Evolutionary conservation across 2,888 invertebrate species (phyloP), one percentile per base, ranked within the genome.

Genomic region (Fragum whitleyi): DNA sequence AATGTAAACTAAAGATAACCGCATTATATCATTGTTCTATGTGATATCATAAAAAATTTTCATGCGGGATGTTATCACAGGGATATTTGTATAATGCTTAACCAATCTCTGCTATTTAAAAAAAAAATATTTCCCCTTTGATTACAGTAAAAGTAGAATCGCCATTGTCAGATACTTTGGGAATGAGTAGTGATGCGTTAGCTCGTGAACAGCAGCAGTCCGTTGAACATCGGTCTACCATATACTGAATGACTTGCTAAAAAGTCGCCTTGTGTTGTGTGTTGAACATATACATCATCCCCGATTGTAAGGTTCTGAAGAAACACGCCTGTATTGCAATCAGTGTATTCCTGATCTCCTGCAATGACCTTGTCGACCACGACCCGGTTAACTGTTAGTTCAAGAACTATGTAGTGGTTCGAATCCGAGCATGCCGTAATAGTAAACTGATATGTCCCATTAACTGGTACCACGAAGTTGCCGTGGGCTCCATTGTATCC

Each of bases 401-500:
- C 57, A 3, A 57, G 57, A 23, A 57, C 57, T 14, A 57, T 26
- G 23, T 5, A n/a, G 26, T 57, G 57, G 14, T 21, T 11, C 11
- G 23, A 9, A 26, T 2, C 11, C 9, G 77, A 61, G 28, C 78
- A 78, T 11, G 69, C 74, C 1, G 78, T 65, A 0, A 78, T 7
- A 0, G 73, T 29, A n/a, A 78, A 67, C 51, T 47, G 57, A 53
- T 78, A 78, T 14, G 47, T 42, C 0, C 78, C 78, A 21, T 32
- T 61, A 5, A 69, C 61, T n/a, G 78, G 78, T 11, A 59, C 68
- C 51, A 74, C 57, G 26, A 78, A 78, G 28, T 42, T 74, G 19
- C 78, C 78, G n/a, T 74, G 68, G 32, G 57, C 19, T 2, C 29
- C 68, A 21, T 74, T 57, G 57, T 78, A 77, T 11, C 72, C 73